Base-by-base conservation (phyloP, 2,113 vertebrate species). In the Forbesichthys papilliferus region DNA sequence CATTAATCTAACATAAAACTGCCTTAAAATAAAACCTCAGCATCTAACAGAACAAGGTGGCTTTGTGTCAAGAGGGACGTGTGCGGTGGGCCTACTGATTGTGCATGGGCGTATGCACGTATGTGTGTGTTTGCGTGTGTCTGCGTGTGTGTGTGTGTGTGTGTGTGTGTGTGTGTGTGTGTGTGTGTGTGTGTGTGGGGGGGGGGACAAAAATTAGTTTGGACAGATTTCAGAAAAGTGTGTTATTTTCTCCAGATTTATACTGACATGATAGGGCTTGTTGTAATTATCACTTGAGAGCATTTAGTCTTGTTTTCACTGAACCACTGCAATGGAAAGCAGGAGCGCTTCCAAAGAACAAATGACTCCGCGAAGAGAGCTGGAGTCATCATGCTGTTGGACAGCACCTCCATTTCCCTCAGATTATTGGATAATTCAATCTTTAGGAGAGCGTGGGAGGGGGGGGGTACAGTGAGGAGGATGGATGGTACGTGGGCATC, bases 271-370 rank as follows among this genome's bases (percentile, higher is more conserved):
- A 88, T 65, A 84, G 82, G 79, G 75, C 83, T 83, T 85, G 84
- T 76, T 85, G 82, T 86, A 85, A 90, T 89, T 81, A 86, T 90
- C 77, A 74, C 82, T 89, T 80, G 67, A 80, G 86, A 87, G 87
- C 69, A 54, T 88, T 87, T 84, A 80, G 82, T 86, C 79, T 77
- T 91, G 87, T 88, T 91, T 90, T 89, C 86, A 84, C 86, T 84
- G 74, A 90, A 80, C 67, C 84, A 67, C 80, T 75, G 84, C 73
- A 83, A 86, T 84, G 88, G 88, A 92, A 92, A 91, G 73, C 78
- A 80, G 85, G 87, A 89, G 61, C 67, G 11, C 61, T 65, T 92
- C 88, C 87, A 91, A 83, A 80, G 76, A 87, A 79, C 36, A 42
- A 42, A 42, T 42, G 36, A 42, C 36, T 42, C 36, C 36, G 7